Evolutionary conservation across 2,113 vertebrate genomes (phyloP), one percentile per base, ranked within the genome.

Genomic region (Isurus oxyrinchus): DNA sequence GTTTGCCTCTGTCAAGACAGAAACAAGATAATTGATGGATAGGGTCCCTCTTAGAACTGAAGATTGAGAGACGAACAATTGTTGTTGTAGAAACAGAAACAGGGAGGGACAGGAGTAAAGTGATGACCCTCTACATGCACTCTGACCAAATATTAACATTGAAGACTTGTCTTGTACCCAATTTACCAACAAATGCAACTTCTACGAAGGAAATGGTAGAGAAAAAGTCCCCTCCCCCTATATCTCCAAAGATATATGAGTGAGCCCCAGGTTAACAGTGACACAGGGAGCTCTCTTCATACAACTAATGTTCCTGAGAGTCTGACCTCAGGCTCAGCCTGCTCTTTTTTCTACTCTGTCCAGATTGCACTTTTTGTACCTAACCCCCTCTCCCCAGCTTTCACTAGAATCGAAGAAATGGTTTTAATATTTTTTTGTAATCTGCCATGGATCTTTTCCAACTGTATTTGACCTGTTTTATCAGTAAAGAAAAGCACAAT

Each of bases 401-500:
- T 76, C 67, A 55, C 67, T 76, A 76, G 94, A 95, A 94, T 61
- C 94, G 55, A 67, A 95, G 40, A 95, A 72, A 72, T 95, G 44
- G 94, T 72, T 95, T 91, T 95, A 67, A 72, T 72, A 67, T 95
- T 95, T 94, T 93, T 94, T 63, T 72, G 49, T 72, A 72, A 95
- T 55, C 67, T 27, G 49, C 13, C 67, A 72, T 63, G 63, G 91
- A 95, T 95, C 40, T 35, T 53, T 55, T 35, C 90, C 94, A 95
- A 95, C 23, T 95, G 49, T 95, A 95, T 95, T 67, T 27, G 27
- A 95, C 94, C 67, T 95, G 94, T 95, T 95, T 95, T 72, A 95
- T 72, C 94, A 95, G 67, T 95, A 95, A 95, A 95, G 94, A 95
- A 40, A 95, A 95, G 94, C 94, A 95, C 94, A 95, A 95, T 72